Conservation (phyloP, 2,797 vertebrate species). For the Semotilus atromaculatus region DNA sequence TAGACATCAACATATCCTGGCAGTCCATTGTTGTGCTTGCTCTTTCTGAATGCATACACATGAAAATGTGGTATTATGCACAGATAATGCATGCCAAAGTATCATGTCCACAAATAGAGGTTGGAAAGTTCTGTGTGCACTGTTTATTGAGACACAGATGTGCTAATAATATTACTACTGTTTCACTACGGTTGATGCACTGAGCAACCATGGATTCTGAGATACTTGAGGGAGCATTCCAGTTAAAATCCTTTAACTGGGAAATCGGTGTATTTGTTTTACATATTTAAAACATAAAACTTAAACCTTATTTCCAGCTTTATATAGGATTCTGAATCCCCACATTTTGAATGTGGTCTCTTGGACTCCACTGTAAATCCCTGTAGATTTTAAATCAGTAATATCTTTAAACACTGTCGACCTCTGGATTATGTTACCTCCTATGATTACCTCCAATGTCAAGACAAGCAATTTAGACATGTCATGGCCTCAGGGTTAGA, state of each 20-base stretch:
- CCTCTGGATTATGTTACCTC: too few relatives aligned
- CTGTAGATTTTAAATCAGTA: not conserved
- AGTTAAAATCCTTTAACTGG: too few relatives aligned
- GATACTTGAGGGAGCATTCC: too few relatives aligned
- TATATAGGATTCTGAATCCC: not conserved
- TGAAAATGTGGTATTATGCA: not conserved
- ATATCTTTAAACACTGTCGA: not conserved
- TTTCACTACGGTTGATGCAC: too few relatives aligned
- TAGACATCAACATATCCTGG: not conserved
- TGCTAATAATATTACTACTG: not conserved
- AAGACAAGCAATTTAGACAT: constrained; percentile 32
- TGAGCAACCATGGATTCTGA: too few relatives aligned
- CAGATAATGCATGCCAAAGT: not conserved
- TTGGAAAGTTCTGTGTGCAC: not conserved
- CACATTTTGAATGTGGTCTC: not conserved
- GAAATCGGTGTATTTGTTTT: not conserved
- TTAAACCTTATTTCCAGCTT: not conserved
- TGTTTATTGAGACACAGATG: not conserved
- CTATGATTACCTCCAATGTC: too few relatives aligned
- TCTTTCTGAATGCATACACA: not conserved
- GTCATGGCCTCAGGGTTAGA: not conserved
- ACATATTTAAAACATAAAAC: not conserved
- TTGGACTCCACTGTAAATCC: not conserved
- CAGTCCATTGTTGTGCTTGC: not conserved
- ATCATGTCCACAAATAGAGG: not conserved